Evolutionary conservation across 2,113 vertebrate genomes (phyloP).

Genomic region (Rhinolophus ferrumequinum): DNA sequence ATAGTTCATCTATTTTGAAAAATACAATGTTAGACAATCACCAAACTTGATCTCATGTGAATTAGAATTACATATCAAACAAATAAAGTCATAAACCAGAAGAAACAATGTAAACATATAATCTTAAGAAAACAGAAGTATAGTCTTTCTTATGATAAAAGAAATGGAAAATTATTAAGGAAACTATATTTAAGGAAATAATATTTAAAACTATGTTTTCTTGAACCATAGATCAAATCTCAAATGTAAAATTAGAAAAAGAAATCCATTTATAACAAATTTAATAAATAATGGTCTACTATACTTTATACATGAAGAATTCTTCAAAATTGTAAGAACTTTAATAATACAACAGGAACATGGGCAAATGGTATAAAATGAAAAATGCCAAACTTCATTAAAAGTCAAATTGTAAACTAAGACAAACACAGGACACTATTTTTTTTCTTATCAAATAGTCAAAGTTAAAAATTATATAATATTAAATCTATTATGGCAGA

Average conservation of each 20-base stretch:
- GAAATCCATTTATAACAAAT: not conserved
- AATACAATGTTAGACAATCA: not conserved
- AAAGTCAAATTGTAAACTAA: not conserved
- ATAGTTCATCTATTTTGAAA: not conserved
- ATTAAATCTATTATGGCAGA: not conserved
- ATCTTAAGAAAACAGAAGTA: not conserved
- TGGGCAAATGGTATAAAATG: not conserved
- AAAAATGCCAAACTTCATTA: not conserved
- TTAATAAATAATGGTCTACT: not conserved
- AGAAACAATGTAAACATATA: not conserved
- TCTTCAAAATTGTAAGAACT: not conserved
- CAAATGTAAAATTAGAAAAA: not conserved
- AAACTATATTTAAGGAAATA: not conserved
- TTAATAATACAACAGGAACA: not conserved
- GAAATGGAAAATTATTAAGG: not conserved
- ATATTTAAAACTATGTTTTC: not conserved
- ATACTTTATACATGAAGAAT: not conserved
- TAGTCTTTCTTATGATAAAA: not conserved
- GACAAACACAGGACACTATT: not conserved
- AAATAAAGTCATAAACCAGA: not conserved
- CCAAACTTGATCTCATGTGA: not conserved
- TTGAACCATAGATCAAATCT: not conserved
- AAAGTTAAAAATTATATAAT: not conserved
- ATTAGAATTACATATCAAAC: not conserved
- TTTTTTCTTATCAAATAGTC: not conserved